Base-by-base conservation (phyloP, 2,113 vertebrate genomes). In the Dendropsophus ebraccatus region DNA sequence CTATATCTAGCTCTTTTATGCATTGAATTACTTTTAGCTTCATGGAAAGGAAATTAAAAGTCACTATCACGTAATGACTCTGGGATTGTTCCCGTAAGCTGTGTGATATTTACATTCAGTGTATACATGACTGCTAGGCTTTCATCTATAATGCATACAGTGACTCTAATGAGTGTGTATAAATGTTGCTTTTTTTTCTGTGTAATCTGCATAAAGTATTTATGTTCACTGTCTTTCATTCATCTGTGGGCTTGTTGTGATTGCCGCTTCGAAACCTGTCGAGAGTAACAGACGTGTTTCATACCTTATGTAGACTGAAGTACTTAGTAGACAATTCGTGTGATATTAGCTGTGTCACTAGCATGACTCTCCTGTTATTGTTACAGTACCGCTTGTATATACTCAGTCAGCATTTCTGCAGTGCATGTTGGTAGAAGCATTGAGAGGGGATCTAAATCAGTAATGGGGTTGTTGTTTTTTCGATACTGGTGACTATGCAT, bases 81-180 rank as follows among this genome's bases (percentile, higher is more conserved):
- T 78, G 60, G 47, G 76, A 70, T 81, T 60, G 32, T 81, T 81
- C 78, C 78, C 52, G 58, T 62, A 73, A 60, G 54, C 69, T 72
- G 21, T 41, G 37, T 81, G 78, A 47, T 87, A 78, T 87, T 87
- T 87, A 74, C 54, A 81, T 87, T 81, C 1, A 12, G 67, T 62
- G 28, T 87, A 78, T 60, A 87, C 85, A 81, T 23, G 52, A 47
- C 25, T 74, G 85, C 78, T 87, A 74, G 77, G 67, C 77, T 80
- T 50, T 62, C 54, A 72, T 81, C 69, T 81, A 81, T 87, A 81
- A 81, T 81, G 69, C 54, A 87, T 73, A 87, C 50, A 58, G 50
- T 70, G 35, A 60, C 16, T 75, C 16, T 65, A 84, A 58, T 37
- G 56, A 62, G 70, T 77, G 37, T 76, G 25, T 76, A 84, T 62